Evolutionary conservation across 1,140 invertebrate genomes (phyloP), one percentile per base, ranked within the genome.

Genomic region (Cardiocondyla obscurior): DNA sequence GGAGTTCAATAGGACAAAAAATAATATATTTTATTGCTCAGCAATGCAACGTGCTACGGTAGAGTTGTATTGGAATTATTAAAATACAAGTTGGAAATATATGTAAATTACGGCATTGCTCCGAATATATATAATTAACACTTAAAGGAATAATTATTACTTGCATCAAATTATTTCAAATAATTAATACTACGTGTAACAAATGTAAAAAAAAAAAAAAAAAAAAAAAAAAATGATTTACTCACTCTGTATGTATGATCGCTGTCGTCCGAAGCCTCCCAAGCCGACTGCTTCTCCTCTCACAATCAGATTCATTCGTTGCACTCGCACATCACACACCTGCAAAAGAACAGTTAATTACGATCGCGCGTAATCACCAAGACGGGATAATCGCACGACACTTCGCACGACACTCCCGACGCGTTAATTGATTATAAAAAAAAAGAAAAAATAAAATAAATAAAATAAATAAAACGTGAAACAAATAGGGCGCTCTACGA

Each of bases 341-440:
- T n/a, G 57, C 30, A 33, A 60, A 60, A 60, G 57, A 12, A 33
- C 8, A 12, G 16, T 60, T 60, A 60, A n/a, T 60, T 60, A 60
- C 30, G 57, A 60, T 60, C 30, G 30, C 30, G 33, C n/a, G n/a
- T 36, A 60, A 60, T 58, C 16, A 36, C n/a, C 57, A 28, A 60
- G 57, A 60, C 28, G 57, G 30, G 57, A 60, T 60, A 60, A 60
- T 60, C 30, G 30, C 30, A 60, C 57, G 57, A 60, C 30, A 60
- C 30, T 60, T 60, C 3, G 16, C 30, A 39, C n/a, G 30, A 16
- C 57, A 60, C 30, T 60, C n/a, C n/a, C 57, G 30, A 16, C 57
- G 30, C 8, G 57, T 36, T 60, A 60, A 60, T 36, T 19, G 57
- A 36, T 30, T n/a, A n/a, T n/a, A n/a, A 6, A 28, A 36, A 60